phyloP scores from a whole-genome alignment of 2,113 vertebrate genomes.

The Lichenostomus cassidix region DNA sequence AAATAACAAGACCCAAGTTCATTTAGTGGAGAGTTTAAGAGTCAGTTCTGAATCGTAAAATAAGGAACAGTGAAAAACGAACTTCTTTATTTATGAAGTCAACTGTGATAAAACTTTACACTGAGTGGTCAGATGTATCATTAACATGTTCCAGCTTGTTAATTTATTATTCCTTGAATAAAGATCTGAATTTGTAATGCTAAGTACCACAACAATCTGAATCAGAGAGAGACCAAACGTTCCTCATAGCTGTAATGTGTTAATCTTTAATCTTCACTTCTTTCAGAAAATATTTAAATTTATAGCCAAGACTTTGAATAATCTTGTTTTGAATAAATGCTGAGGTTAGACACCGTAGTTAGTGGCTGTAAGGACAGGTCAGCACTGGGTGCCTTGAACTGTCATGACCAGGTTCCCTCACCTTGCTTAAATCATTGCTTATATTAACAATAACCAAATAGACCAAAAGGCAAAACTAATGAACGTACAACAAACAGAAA shows the following conservation, averaged over 20 bases:
- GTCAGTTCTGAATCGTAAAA: not conserved
- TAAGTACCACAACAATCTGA: not conserved
- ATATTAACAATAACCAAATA: fast-evolving
- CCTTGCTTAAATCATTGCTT: not conserved
- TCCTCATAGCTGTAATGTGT: not conserved
- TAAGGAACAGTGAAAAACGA: not conserved
- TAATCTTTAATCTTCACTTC: not conserved
- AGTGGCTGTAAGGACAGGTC: not conserved
- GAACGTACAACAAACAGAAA: not conserved
- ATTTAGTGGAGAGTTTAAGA: not conserved
- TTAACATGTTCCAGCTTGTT: not conserved
- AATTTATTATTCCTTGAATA: not conserved
- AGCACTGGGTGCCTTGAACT: not conserved
- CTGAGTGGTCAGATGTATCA: not conserved
- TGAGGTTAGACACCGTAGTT: not conserved
- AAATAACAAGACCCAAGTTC: not conserved
- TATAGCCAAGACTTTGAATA: not conserved
- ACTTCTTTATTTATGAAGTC: not conserved
- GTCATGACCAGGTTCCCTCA: not conserved
- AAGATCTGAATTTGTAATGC: not conserved
- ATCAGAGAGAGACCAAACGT: not conserved
- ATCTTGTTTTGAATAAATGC: not conserved
- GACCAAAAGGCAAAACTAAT: not conserved
- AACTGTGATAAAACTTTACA: not conserved
- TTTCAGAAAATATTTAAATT: not conserved